Conservation (phyloP, 2,113 vertebrate genomes). For the Corythaeola cristata region DNA sequence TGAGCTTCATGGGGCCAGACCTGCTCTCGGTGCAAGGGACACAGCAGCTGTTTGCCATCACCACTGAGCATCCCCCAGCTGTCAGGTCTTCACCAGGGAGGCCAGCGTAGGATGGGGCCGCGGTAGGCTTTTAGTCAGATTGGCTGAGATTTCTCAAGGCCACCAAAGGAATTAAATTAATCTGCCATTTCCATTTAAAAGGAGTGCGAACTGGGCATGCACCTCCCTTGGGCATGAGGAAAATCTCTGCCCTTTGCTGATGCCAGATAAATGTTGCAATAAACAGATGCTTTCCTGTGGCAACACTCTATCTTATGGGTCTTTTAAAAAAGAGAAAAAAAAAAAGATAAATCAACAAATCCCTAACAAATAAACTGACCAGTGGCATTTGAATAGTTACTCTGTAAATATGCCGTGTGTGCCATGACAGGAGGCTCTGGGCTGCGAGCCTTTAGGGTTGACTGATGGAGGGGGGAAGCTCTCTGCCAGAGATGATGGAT, state of each 20-base stretch:
- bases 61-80: accelerated
- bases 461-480: not conserved
- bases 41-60: not conserved
- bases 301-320: not conserved
- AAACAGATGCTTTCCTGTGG: not conserved
- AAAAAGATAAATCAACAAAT: not conserved
- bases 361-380: not conserved
- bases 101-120: accelerated
- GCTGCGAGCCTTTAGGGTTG: not conserved
- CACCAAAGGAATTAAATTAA: not conserved
- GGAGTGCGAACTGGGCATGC: not conserved
- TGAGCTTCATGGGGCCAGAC: not conserved
- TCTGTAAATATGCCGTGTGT: not conserved
- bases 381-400: not conserved
- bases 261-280: not conserved
- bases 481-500: not conserved
- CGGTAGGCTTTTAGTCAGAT: not conserved
- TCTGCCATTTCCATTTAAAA: conserved; percentile 8
- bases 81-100: not conserved
- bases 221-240: not conserved
- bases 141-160: not conserved
- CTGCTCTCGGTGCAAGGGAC: not conserved
- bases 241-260: not conserved
- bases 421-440: not conserved
- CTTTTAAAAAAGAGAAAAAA: not conserved